Evolutionary conservation across 2,888 invertebrate species (phyloP).

Genomic region (Desoria tigrina): DNA sequence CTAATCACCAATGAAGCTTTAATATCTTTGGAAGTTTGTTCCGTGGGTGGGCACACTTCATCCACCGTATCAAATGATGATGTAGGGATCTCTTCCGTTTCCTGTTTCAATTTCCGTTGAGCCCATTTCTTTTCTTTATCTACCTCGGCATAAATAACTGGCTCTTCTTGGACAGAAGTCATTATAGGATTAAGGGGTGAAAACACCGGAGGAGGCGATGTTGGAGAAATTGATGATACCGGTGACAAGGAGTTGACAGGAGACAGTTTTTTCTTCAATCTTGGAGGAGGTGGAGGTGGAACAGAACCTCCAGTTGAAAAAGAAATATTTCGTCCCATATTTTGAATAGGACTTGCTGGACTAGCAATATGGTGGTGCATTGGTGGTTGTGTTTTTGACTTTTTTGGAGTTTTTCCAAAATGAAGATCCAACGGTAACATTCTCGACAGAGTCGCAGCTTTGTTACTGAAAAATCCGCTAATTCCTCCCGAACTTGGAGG

Average conservation of each 20-base stretch:
- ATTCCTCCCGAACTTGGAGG: slow-evolving; percentile 17
- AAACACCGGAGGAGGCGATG: slow-evolving; percentile 28
- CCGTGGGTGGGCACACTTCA: no score
- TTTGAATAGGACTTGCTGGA: slow-evolving; percentile 12
- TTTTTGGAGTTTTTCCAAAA: slow-evolving; percentile 26
- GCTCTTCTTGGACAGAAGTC: slow-evolving; percentile 15
- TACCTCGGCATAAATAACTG: slow-evolving; percentile 48
- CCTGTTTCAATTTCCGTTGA: slow-evolving; percentile 36
- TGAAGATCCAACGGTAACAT: slow-evolving; percentile 33
- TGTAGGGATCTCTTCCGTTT: neutral
- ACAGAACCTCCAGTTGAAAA: slow-evolving; percentile 34
- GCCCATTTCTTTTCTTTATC: slow-evolving; percentile 53
- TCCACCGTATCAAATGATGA: neutral
- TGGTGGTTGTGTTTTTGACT: slow-evolving; percentile 16
- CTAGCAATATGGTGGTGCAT: slow-evolving; percentile 8
- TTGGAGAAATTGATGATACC: slow-evolving; percentile 6
- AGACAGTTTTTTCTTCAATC: slow-evolving; percentile 38
- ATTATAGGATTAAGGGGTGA: slow-evolving; percentile 26
- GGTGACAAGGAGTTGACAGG: slow-evolving; percentile 36
- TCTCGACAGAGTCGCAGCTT: slow-evolving; percentile 30
- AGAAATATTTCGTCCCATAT: slow-evolving; percentile 31
- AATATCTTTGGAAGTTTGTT: neutral
- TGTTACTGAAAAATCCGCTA: slow-evolving; percentile 26
- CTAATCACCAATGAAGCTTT: slow-evolving; percentile 6
- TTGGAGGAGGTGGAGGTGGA: slow-evolving; percentile 51